Evolutionary conservation across 2,888 invertebrate genomes (phyloP).

Genomic region (Bellardia pandia): DNA sequence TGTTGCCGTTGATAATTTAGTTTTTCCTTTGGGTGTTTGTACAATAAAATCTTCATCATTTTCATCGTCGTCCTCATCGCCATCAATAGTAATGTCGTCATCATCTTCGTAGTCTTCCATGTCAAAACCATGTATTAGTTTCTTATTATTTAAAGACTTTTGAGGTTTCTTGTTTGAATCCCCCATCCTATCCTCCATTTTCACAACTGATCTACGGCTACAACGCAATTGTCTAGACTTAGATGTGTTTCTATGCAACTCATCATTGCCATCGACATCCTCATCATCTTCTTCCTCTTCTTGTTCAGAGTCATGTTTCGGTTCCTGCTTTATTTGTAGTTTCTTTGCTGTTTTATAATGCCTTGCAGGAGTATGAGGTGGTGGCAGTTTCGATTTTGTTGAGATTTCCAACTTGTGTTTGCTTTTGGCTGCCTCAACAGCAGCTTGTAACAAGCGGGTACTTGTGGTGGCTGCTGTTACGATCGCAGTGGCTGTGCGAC

Average conservation of each 20-base stretch:
- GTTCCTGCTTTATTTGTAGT: conserved; percentile 44
- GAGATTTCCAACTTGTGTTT: conserved; percentile 62
- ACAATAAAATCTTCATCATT: conserved; percentile 71
- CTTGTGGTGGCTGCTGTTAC: conserved; percentile 82
- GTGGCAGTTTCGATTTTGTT: conserved; percentile 43
- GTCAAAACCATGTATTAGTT: conserved; percentile 48
- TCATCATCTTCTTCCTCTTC: conserved; percentile 58
- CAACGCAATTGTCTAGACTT: conserved; percentile 55
- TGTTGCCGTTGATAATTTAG: conserved; percentile 32
- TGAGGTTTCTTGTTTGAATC: conserved; percentile 74
- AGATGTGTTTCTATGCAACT: conserved; percentile 3
- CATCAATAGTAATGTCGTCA: conserved; percentile 67
- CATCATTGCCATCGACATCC: conserved; percentile 57
- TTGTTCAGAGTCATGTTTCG: conserved; percentile 30
- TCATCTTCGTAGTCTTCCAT: conserved; percentile 70
- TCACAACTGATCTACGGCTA: conserved; percentile 75
- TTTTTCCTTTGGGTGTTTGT: conserved; percentile 42
- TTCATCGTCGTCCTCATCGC: conserved; percentile 69
- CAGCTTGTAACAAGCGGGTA: conserved; percentile 78
- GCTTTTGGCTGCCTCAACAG: conserved; percentile 76
- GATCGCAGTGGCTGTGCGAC: conserved; percentile 81
- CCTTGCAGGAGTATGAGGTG: neutral
- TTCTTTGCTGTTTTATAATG: conserved; percentile 1
- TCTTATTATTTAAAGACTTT: conserved; percentile 52
- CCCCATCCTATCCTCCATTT: conserved; percentile 84